These are phyloP conservation scores for Beris chalybata DNA, from an alignment of 2,888 invertebrate genomes.

Conservation along the genomic window DNA sequence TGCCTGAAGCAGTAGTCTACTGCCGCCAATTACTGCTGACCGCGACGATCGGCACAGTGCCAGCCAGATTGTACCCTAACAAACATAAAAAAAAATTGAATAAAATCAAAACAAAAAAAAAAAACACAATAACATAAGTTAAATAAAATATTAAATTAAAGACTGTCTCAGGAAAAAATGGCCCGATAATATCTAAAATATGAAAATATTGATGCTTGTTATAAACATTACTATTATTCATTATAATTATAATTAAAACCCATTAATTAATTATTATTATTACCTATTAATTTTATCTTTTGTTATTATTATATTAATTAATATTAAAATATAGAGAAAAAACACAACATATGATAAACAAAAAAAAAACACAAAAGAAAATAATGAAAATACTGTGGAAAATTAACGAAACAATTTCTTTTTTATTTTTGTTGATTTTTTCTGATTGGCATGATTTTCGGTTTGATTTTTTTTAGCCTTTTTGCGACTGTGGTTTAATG, in stretches of 20 bases:
- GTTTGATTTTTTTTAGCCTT: background rate
- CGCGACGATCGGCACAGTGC: no score
- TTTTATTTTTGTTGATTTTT: constrained; percentile 13
- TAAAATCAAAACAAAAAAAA: constrained; percentile 12
- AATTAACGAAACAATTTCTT: background rate
- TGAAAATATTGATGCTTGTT: background rate
- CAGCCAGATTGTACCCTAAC: no score
- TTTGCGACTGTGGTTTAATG: constrained; percentile 3
- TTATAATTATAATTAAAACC: background rate
- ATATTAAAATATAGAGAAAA: no score
- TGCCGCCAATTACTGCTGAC: no score
- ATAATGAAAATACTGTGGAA: constrained; percentile 8
- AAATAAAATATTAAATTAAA: constrained; percentile 30
- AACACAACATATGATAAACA: background rate
- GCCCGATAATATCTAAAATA: constrained; percentile 36
- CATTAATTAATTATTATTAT: no score
- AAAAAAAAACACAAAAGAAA: constrained; percentile 4
- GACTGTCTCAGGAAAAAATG: constrained; percentile 42
- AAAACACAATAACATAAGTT: constrained; percentile 38
- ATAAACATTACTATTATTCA: background rate
- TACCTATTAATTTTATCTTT: no score
- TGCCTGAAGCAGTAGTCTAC: no score
- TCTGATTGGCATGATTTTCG: background rate
- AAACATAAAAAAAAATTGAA: background rate
- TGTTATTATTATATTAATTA: no score